A percentile compares a stretch with the other conserved stretches of the same genome.
These are phyloP conservation scores for Tonatia bakeri DNA, from an alignment of 2,113 vertebrate species.

Conservation along the genomic window DNA sequence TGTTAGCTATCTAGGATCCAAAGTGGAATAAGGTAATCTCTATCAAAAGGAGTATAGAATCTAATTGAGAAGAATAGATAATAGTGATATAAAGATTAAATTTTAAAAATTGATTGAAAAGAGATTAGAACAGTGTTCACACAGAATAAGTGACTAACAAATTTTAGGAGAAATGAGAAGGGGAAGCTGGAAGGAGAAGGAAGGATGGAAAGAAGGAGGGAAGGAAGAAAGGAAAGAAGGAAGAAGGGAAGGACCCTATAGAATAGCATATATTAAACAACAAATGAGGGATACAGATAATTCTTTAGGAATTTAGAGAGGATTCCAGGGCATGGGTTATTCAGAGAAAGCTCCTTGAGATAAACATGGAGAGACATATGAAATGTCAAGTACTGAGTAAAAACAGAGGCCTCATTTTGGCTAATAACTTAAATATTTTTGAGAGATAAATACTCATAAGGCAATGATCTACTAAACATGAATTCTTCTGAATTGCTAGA, in stretches of 20 bases:
- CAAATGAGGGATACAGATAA: neutral
- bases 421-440: slow-evolving; percentile 39
- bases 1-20: neutral
- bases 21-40: neutral
- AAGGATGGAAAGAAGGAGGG: neutral
- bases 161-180: slow-evolving; percentile 45
- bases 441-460: slow-evolving; percentile 12
- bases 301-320: slow-evolving; percentile 14
- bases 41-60: neutral
- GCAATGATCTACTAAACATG: neutral
- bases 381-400: neutral
- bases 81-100: neutral
- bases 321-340: neutral
- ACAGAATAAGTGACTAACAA: neutral
- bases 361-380: neutral
- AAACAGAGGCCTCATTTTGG: slow-evolving; percentile 34
- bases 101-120: neutral
- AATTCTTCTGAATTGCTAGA: neutral
- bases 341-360: neutral
- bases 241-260: neutral
- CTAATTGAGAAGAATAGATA: neutral
- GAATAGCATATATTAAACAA: neutral
- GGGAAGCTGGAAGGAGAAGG: neutral
- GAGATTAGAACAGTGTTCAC: neutral
- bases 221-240: neutral